Evolutionary conservation across 2,113 vertebrate species (phyloP), one percentile per base, ranked within the genome.

Genomic region (Laticauda colubrina): DNA sequence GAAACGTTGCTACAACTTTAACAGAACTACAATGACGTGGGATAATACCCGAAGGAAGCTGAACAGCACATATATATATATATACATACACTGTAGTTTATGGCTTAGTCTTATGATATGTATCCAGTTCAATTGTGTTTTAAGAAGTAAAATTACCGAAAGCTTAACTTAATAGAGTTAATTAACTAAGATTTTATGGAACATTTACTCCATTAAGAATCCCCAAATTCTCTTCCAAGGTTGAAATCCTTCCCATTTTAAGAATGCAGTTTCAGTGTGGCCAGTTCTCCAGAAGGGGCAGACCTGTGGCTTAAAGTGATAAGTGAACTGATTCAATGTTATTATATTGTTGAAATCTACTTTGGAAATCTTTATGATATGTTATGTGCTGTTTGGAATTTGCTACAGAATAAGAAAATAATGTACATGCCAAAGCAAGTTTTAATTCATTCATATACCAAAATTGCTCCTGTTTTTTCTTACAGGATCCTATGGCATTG

Each of bases 401-500:
- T 87, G 21, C 53, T 88, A 43, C n/a, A 43, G 21, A 64, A 29
- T 64, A 39, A 57, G 6, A 43, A 86, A 51, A 51, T n/a, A 39
- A 51, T 21, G 34, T 53, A 53, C 53, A 12, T 34, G 18, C 15
- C 64, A 18, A 48, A 91, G 21, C 51, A 85, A 85, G 21, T 2
- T 75, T 85, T 9, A 9, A 34, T 54, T n/a, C 29, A 21, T 29
- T 43, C 39, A 24, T 59, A 43, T 23, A 12, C 34, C 48, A n/a
- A 26, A 45, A 87, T 21, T 21, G 39, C 20, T 34, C 3, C 0
- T 0, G 1, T 59, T 92, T 26, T 51, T 48, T 93, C 56, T 54
- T 39, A 0, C 95, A 99, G 99, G 99, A 1, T 98, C 98, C 0
- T 99, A 99, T 0, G 97, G 98, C 9, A 96, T 98, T 86, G 96